Conservation (phyloP, 2,888 invertebrate species). For the Hemicrepidius hirtus region DNA sequence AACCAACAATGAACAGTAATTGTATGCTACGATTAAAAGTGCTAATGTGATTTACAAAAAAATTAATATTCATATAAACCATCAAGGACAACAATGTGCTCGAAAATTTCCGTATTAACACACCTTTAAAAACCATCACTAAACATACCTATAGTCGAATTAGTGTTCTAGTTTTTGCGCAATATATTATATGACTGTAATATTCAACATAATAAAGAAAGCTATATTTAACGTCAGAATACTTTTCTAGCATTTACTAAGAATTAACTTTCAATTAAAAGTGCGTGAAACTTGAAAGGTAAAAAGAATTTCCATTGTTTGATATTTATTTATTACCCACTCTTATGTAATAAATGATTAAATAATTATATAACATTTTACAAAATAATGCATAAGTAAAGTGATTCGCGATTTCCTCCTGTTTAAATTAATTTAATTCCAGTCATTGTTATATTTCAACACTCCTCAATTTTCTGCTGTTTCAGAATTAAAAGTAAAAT, state of each 20-base stretch:
- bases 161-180: slow-evolving; percentile 14
- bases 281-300: not conserved
- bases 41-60: too few relatives aligned
- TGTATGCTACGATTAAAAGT: too few relatives aligned
- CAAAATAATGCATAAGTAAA: not conserved
- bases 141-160: not conserved
- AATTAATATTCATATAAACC: too few relatives aligned
- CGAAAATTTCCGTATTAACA: not conserved
- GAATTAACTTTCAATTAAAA: not conserved
- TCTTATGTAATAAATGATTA: not conserved
- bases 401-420: not conserved
- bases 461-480: not conserved
- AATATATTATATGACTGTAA: not conserved
- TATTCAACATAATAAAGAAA: not conserved
- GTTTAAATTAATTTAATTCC: not conserved
- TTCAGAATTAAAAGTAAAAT: too few relatives aligned
- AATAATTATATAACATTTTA: slow-evolving; percentile 3
- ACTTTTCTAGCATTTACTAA: not conserved
- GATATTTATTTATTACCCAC: not conserved
- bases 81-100: too few relatives aligned
- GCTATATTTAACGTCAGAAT: not conserved
- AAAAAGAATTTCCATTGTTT: slow-evolving; percentile 1
- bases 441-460: not conserved
- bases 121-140: not conserved
- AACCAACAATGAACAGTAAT: too few relatives aligned